A percentile compares a stretch with the other conserved stretches of the same genome.
Conservation (phyloP, 2,888 invertebrate species). For the Mantis religiosa region DNA sequence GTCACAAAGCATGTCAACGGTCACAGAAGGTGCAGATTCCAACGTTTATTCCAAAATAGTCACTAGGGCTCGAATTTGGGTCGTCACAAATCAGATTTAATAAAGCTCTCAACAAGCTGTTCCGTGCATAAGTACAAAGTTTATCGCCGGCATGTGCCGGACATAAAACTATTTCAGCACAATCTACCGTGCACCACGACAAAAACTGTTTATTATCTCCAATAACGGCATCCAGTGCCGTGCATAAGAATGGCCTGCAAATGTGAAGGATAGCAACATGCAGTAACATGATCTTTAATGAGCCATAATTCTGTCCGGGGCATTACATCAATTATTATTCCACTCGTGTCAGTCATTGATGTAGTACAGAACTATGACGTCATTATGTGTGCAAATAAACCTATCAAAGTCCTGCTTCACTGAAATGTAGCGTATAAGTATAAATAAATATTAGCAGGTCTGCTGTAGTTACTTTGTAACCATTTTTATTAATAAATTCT, state of each 20-base stretch:
- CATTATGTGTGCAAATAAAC: not conserved
- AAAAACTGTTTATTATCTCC: not conserved
- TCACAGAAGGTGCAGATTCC: too few species aligned
- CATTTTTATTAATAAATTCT: too few species aligned
- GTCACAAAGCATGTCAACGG: too few species aligned
- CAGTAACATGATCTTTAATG: not conserved
- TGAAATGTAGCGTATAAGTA: too few species aligned
- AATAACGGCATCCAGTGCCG: not conserved
- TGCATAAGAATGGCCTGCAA: not conserved
- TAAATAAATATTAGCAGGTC: too few species aligned
- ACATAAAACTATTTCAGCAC: not conserved
- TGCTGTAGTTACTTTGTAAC: too few species aligned
- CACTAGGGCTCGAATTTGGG: too few species aligned
- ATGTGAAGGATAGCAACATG: not conserved
- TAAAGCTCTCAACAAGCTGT: not conserved
- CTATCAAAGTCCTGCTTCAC: too few species aligned
- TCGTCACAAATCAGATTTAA: not conserved
- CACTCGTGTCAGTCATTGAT: not conserved
- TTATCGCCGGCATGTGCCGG: not conserved
- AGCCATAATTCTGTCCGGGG: not conserved
- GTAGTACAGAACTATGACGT: not conserved
- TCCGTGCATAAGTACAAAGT: not conserved
- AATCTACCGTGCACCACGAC: not conserved
- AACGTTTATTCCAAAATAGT: too few species aligned
- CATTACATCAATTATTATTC: not conserved